Base-by-base conservation (phyloP, 2,888 invertebrate genomes). In the Phalera bucephala region DNA sequence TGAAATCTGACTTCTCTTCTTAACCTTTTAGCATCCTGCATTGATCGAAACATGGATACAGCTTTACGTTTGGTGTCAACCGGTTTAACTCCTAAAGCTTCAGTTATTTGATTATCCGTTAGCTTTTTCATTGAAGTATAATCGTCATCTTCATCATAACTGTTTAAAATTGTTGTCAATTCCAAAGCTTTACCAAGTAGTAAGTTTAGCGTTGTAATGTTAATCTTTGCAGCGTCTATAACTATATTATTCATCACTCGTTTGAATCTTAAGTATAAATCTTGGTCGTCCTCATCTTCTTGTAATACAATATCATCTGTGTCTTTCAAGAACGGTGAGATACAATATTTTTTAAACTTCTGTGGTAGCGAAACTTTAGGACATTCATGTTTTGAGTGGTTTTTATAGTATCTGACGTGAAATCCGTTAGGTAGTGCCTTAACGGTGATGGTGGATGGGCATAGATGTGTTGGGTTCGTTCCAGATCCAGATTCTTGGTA, bases 111-210 rank as follows among this genome's bases (percentile, higher is more conserved):
- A 8, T 51, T 38, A 20, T 75, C 68, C 0, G 54, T 51, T 40
- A 70, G 48, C 27, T 58, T 60, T 13, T 38, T 27, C 0, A 21
- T 4, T 2, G 21, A 29, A 2, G 10, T 6, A 0, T 17, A n/a
- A 3, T 43, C 45, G 0, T 61, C 51, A 0, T 67, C 64, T 5
- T 63, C 64, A 0, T 45, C 43, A 2, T 57, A 61, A n/a, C 48
- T 52, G 6, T 64, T 72, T 3, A 86, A 39, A 0, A 72, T 15
- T 0, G 60, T 36, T 0, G 75, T 60, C 79, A 86, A 81, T 25
- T 81, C 73, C 0, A 78, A 30, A 0, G 84, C 83, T 42, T 72
- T 74, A 0, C 52, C 54, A 0, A 74, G 44, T 4, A 87, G 40
- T 0, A 57, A 26, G 21, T 68, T 75, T 0, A 86, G 29, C 0